Evolutionary conservation across 2,113 vertebrate genomes (phyloP), one percentile per base, ranked within the genome.

Genomic region (Ochotona princeps): DNA sequence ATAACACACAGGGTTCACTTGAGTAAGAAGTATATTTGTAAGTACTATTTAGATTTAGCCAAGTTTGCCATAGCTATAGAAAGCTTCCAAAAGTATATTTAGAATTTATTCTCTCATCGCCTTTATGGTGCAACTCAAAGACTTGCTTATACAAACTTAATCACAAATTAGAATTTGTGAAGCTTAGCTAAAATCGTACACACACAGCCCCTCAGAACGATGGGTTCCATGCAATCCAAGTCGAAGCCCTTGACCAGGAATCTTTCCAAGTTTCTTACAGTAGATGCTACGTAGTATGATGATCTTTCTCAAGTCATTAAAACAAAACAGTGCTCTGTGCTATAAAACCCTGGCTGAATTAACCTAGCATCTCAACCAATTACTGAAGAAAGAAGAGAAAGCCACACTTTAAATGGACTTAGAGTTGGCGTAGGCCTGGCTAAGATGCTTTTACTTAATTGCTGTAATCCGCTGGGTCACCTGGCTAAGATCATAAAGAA

Each of bases 11-110:
- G 73, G 2, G 18, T 97, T 95, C 95, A 86, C 75, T 60, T 92
- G 47, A 93, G 38, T 66, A 94, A 95, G 17, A 95, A 67, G 94
- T 14, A 8, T 9, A 26, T 83, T 97, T 94, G 95, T 97, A 90
- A 83, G 17, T 96, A 96, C 82, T 96, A 38, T 47, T 85, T 38
- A 81, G 74, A 70, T 20, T 78, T 73, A 65, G 26, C 1, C 3
- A 21, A 49, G 78, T 89, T 79, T 84, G 17, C 72, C 85, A 72
- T 60, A 85, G 25, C 49, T 86, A 15, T 66, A 23, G n/a, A 92
- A 90, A 83, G 2, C 32, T 83, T 90, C 38, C 18, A 75, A 86
- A 57, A 83, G 17, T 57, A 85, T 38, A 83, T 65, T 81, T 78
- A 54, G 51, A 69, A 65, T 63, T 54, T 79, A 17, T 32, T 60